Evolutionary conservation across 2,888 invertebrate genomes (phyloP).

Genomic region (Dione vanillae): DNA sequence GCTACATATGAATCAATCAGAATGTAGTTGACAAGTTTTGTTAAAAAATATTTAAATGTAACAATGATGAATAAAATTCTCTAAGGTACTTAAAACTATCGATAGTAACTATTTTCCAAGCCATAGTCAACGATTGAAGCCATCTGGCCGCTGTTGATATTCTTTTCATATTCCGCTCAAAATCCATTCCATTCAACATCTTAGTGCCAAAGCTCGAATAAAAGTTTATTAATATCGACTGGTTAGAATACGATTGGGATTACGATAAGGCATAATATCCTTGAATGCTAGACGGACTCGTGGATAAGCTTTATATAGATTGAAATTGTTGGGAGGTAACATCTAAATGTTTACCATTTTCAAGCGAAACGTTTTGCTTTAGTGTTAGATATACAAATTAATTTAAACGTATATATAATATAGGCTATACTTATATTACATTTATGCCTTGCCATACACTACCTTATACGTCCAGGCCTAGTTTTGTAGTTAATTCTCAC

Average conservation of each 20-base stretch:
- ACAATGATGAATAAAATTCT: conserved; percentile 1
- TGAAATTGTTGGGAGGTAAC: background rate
- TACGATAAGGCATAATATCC: conserved; percentile 17
- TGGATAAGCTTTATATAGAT: conserved; percentile 12
- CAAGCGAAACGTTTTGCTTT: background rate
- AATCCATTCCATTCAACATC: conserved; percentile 17
- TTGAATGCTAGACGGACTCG: conserved; percentile 8
- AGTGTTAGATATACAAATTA: background rate
- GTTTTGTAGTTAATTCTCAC: too few species aligned
- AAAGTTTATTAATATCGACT: conserved; percentile 29
- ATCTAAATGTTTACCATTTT: background rate
- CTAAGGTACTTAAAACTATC: conserved; percentile 17
- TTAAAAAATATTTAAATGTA: background rate
- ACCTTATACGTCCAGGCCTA: too few species aligned
- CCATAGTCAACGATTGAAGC: conserved; percentile 17
- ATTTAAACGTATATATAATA: background rate
- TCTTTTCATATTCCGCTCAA: conserved; percentile 25
- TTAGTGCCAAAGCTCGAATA: conserved; percentile 26
- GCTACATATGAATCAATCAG: too few species aligned
- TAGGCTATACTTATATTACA: too few species aligned
- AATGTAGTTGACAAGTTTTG: too few species aligned
- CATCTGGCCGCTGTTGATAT: conserved; percentile 22
- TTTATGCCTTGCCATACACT: too few species aligned
- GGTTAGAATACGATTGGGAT: conserved; percentile 21
- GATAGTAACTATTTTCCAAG: conserved; percentile 16